Evolutionary conservation across 1,140 invertebrate genomes (phyloP), one percentile per base, ranked within the genome.

Genomic region (Meloidogyne hapla): DNA sequence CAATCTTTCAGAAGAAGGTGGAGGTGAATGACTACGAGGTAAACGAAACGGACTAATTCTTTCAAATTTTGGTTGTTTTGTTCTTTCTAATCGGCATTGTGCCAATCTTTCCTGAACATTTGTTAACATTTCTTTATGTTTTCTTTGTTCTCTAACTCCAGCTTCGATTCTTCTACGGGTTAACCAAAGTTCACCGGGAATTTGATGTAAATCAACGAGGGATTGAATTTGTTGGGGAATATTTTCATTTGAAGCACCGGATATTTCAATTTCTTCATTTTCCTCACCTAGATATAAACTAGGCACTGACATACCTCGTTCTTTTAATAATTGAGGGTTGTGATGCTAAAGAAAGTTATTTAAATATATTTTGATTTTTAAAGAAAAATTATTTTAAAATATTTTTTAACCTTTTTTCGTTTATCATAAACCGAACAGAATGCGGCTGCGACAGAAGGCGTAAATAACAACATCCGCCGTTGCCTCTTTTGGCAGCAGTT

Each of bases 401-500:
- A 48, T 48, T 48, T 48, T 18, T 56, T n/a, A 56, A 48, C 48
- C 48, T 56, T 56, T 56, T 21, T 56, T 56, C n/a, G 48, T 56
- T 56, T 56, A 56, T n/a, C 15, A 48, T 48, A 15, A 48, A 48
- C 15, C 2, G 48, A 56, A 56, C n/a, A 15, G n/a, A 56, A 56
- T n/a, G 48, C n/a, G n/a, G 48, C 18, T 56, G 48, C 48, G 12
- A 56, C 48, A 56, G 48, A 56, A 56, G 48, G 48, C n/a, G 48
- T 56, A 56, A 56, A 56, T 56, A 56, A 56, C n/a, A 56, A 56
- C 48, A 56, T 56, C 4, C 5, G 48, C 48, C 89, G 92, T 10
- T 91, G 91, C 9, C 91, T 91, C 81, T 89, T 92, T 72, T 97
- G 94, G 87, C 93, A 95, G 84, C 94, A 96, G 87, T 92, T 93